phyloP scores from a whole-genome alignment of 2,888 invertebrate species.

The Sphaeridia pumilis region DNA sequence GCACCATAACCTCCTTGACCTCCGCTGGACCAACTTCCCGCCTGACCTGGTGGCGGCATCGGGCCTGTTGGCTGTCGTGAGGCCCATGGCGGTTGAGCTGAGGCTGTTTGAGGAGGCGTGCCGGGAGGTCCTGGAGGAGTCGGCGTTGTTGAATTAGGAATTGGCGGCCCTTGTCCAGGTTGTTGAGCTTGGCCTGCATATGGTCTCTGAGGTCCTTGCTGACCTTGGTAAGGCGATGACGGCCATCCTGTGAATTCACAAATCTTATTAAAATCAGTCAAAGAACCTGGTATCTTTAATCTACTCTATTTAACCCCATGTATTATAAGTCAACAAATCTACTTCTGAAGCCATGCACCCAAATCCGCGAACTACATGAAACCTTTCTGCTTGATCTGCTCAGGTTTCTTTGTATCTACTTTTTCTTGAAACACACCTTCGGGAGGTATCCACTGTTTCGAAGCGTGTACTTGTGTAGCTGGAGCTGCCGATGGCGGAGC shows the following conservation, averaged over 20 bases:
- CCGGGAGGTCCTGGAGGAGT: conserved; percentile 38
- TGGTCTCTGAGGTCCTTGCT: conserved; percentile 37
- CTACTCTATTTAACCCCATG: no score
- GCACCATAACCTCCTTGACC: not conserved
- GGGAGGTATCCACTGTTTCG: conserved; percentile 34
- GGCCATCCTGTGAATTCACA: conserved; percentile 49
- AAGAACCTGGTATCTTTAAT: no score
- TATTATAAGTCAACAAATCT: no score
- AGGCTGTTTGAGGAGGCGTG: conserved; percentile 40
- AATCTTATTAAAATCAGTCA: no score
- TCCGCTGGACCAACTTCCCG: not conserved
- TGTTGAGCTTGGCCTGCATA: conserved; percentile 33
- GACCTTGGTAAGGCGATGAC: conserved; percentile 46
- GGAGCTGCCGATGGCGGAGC: conserved; percentile 51
- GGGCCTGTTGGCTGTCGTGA: conserved; percentile 21
- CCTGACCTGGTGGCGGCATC: conserved; percentile 17
- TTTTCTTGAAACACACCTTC: conserved; percentile 34
- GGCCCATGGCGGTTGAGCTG: no score
- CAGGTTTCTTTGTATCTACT: no score
- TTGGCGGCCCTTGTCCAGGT: conserved; percentile 37
- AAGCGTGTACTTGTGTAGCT: conserved; percentile 48
- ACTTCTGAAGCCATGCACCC: no score
- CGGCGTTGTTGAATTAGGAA: conserved; percentile 40
- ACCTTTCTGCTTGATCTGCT: no score
- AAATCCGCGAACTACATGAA: no score